A percentile compares a stretch with the other conserved stretches of the same genome.
These are phyloP conservation scores for Scartelaos histophorus DNA, from an alignment of 2,113 vertebrate genomes.

Conservation along the genomic window DNA sequence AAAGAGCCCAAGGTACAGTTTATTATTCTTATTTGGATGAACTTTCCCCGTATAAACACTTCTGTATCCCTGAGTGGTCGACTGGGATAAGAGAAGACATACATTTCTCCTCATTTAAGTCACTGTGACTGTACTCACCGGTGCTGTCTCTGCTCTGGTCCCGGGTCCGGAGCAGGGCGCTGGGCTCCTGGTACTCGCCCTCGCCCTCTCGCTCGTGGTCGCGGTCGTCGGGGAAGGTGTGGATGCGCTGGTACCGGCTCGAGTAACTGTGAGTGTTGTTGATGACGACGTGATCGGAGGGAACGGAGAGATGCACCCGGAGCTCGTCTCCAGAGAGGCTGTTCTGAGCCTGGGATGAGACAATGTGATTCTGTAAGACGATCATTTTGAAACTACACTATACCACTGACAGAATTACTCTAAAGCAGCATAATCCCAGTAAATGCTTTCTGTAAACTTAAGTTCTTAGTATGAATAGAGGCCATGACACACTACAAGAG, in stretches of 20 bases:
- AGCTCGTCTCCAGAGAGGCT: conserved; percentile 87
- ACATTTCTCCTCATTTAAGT: background rate
- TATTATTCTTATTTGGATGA: background rate
- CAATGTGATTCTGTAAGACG: background rate
- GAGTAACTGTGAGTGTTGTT: conserved; percentile 89
- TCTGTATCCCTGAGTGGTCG: too few relatives aligned
- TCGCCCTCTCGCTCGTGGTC: conserved; percentile 69
- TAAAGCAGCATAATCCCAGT: too few relatives aligned
- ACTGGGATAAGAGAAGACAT: background rate
- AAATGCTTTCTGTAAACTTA: too few relatives aligned
- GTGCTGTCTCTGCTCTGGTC: conserved; percentile 79
- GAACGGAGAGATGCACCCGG: conserved; percentile 87
- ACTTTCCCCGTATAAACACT: background rate
- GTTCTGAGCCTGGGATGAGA: conserved; percentile 79
- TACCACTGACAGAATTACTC: too few relatives aligned
- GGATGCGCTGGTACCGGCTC: conserved; percentile 86
- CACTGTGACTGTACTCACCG: conserved; percentile 76
- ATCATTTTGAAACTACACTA: too few relatives aligned
- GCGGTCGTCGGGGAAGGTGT: conserved; percentile 77
- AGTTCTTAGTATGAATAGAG: too few relatives aligned
- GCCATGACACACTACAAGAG: too few relatives aligned
- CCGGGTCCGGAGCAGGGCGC: conserved; percentile 77
- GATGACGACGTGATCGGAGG: conserved; percentile 89
- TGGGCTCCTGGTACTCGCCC: conserved; percentile 89
- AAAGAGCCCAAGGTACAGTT: too few relatives aligned